phyloP scores from a whole-genome alignment of 2,888 invertebrate species.

The Resseliella maxima region DNA sequence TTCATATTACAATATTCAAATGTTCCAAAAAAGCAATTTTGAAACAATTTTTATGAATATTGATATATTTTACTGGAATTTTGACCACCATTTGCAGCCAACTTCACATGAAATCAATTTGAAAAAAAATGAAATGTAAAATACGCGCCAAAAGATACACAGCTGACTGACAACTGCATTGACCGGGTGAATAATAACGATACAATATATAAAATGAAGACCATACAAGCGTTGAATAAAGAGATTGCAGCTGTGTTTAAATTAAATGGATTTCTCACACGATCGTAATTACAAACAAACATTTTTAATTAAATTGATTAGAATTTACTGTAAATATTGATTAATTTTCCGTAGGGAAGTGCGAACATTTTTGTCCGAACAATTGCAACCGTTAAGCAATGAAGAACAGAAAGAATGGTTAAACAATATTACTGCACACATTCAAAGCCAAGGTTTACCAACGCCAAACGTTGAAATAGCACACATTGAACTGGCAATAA shows the following conservation, averaged over 20 bases:
- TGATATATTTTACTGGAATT: too few relatives aligned
- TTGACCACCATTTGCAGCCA: neutral
- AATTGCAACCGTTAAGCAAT: slow-evolving; percentile 72
- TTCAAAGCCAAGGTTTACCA: slow-evolving; percentile 81
- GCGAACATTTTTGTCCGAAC: slow-evolving; percentile 77
- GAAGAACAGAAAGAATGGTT: slow-evolving; percentile 77
- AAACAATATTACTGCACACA: slow-evolving; percentile 79
- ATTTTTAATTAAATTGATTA: neutral
- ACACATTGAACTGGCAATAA: slow-evolving; percentile 79
- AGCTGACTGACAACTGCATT: slow-evolving; percentile 1
- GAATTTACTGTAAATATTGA: neutral
- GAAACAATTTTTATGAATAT: too few relatives aligned
- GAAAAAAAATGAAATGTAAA: neutral
- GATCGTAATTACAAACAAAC: slow-evolving; percentile 66
- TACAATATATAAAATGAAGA: neutral
- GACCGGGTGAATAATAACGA: neutral
- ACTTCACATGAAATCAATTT: neutral
- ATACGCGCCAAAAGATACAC: slow-evolving; percentile 48
- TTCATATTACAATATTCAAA: neutral
- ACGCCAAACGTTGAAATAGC: slow-evolving; percentile 79
- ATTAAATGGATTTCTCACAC: slow-evolving; percentile 79
- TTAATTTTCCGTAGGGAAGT: slow-evolving; percentile 73
- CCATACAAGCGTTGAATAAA: neutral
- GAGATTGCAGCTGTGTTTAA: slow-evolving; percentile 71
- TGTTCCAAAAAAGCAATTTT: too few relatives aligned